A percentile compares a stretch with the other conserved stretches of the same genome.
These are phyloP conservation scores for Lamprotornis superbus DNA, from an alignment of 2,113 vertebrate species.

Conservation along the genomic window DNA sequence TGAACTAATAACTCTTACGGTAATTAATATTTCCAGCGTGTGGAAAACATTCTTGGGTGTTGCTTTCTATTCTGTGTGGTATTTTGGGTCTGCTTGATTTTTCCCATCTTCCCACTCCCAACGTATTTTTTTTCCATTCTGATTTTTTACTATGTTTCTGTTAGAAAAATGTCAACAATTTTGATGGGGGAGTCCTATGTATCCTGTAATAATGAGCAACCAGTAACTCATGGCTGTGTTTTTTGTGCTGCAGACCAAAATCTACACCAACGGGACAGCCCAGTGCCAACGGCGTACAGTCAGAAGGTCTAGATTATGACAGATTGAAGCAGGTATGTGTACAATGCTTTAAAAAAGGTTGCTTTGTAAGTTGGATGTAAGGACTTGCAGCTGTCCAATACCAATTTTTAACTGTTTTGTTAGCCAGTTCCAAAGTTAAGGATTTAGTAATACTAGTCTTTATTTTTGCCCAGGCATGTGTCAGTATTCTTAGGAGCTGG, in stretches of 20 bases:
- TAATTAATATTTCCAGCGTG: not conserved
- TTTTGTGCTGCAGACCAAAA: constrained; percentile 85
- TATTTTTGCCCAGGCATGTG: not conserved
- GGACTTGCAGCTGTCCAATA: not conserved
- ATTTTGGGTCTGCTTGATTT: constrained; percentile 36
- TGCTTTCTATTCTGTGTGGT: constrained; percentile 36
- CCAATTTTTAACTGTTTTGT: not conserved
- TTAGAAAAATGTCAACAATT: not conserved
- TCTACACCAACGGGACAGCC: constrained; percentile 89
- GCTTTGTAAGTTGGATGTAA: fast-evolving
- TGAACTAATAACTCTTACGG: not conserved
- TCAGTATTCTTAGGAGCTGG: not conserved
- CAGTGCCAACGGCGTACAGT: constrained; percentile 95
- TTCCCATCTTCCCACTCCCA: not conserved
- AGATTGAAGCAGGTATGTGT: constrained; percentile 92
- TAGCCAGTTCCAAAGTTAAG: not conserved
- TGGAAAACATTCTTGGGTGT: not conserved
- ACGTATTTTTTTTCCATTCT: not conserved
- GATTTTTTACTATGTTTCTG: not conserved
- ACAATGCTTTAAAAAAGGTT: not conserved
- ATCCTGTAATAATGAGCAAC: not conserved
- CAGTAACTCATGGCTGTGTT: not conserved
- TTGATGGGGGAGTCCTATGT: not conserved
- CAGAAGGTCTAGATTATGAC: constrained; percentile 94
- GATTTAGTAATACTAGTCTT: not conserved